Conservation (phyloP, 2,797 vertebrate genomes). For the Streptopelia turtur region DNA sequence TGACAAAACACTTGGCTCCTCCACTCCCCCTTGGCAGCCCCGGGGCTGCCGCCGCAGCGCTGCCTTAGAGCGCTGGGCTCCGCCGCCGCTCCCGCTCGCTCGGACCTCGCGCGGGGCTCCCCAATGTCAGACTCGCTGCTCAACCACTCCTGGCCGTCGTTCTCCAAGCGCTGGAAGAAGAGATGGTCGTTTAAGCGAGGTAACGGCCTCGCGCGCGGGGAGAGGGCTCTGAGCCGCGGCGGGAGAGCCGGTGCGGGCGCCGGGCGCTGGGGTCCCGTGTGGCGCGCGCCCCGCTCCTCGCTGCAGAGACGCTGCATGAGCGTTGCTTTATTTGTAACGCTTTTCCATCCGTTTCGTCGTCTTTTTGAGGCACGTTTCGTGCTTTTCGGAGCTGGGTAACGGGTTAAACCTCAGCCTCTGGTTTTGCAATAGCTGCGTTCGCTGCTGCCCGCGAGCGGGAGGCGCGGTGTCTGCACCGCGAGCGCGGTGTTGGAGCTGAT, state of each 20-base stretch:
- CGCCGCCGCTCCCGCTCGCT: background rate
- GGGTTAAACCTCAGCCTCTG: constrained; percentile 46
- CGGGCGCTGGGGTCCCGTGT: fast-evolving
- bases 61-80: constrained; percentile 52
- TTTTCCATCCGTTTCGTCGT: background rate
- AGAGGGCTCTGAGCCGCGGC: background rate
- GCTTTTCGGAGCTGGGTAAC: background rate
- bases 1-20: constrained; percentile 73
- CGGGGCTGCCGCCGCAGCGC: constrained; percentile 67
- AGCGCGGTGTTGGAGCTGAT: background rate
- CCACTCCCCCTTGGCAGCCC: constrained; percentile 73
- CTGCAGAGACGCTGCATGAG: background rate
- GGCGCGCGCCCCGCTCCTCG: fast-evolving
- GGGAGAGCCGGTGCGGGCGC: background rate
- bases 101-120: background rate
- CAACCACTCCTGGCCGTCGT: constrained; percentile 96
- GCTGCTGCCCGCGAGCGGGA: background rate
- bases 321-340: background rate
- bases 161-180: constrained; percentile 95
- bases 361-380: background rate
- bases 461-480: background rate
- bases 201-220: constrained; percentile 60
- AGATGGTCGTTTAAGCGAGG: constrained; percentile 97
- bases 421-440: background rate
- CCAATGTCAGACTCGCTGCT: constrained; percentile 90